Conservation (phyloP, 2,113 vertebrate species). For the Coregonus clupeaformis region DNA sequence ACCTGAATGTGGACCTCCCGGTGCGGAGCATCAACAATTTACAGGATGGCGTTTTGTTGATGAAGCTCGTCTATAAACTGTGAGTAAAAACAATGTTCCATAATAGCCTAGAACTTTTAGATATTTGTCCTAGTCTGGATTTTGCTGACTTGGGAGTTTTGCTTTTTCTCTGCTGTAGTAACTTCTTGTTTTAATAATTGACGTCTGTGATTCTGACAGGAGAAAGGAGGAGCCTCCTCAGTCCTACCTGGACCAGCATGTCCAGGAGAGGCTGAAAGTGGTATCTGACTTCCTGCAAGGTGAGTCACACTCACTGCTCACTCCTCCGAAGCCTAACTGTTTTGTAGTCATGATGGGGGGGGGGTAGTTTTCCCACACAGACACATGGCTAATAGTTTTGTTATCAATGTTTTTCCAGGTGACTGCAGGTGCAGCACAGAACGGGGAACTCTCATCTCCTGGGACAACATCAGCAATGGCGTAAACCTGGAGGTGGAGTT, state of each 20-base stretch:
- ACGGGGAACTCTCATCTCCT: slow-evolving; percentile 67
- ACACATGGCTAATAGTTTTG: neutral
- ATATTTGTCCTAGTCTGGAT: neutral
- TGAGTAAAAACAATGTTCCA: slow-evolving; percentile 69
- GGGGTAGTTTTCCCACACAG: neutral
- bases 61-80: slow-evolving; percentile 79
- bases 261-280: slow-evolving; percentile 69
- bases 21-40: slow-evolving; percentile 68
- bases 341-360: neutral
- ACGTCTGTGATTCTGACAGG: slow-evolving; percentile 36
- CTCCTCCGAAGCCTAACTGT: no score
- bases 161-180: neutral
- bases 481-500: slow-evolving; percentile 76
- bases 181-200: neutral
- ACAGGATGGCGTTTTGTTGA: slow-evolving; percentile 75
- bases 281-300: slow-evolving; percentile 80
- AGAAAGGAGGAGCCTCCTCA: slow-evolving; percentile 60
- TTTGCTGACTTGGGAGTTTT: neutral
- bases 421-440: slow-evolving; percentile 72
- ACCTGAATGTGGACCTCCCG: slow-evolving; percentile 63
- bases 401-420: slow-evolving; percentile 61
- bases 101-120: no score
- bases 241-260: slow-evolving; percentile 47
- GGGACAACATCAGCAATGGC: slow-evolving; percentile 73
- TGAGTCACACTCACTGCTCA: slow-evolving; percentile 60